Base-by-base conservation (phyloP, 2,888 invertebrate species). In the Troglohyphantes excavatus region DNA sequence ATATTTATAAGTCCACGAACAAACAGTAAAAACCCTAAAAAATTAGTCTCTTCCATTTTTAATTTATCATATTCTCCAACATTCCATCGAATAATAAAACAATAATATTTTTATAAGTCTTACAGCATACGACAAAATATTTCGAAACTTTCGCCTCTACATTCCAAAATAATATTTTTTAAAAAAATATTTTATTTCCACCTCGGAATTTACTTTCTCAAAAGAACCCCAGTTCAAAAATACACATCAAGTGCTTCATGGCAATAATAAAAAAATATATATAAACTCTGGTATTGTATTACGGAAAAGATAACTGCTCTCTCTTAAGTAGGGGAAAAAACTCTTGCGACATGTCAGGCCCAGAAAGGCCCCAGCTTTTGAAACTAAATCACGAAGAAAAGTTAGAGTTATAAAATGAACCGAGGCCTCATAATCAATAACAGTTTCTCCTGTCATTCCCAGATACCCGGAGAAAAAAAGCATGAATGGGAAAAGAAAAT, bases 311-410 rank as follows among this genome's bases (percentile, higher is more conserved):
- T 83, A 73, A 83, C 83, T 83, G 43, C 65, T 73, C 83, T 73
- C 83, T 73, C n/a, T n/a, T 70, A 70, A 73, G 73, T n/a, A n/a
- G 63, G 59, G 63, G 65, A 83, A 82, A 65, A 73, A 73, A 17
- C 73, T 61, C 61, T 83, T 83, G 63, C 39, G 21, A 46, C 21
- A 23, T 73, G 83, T 83, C 83, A 83, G 73, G 43, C 6, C 29
- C 83, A 83, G 73, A 17, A 46, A n/a, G 27, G 26, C 27, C 33
- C n/a, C 59, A 46, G 61, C 63, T 63, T 83, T 73, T 63, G 70
- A 73, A 73, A 73, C 73, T 73, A 83, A 83, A 83, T 73, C 83
- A 83, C 21, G 72, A 83, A 83, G 83, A 83, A 63, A 83, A 83
- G 83, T 83, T 73, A 73, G 46, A 72, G 72, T 73, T 83, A 83